Percentiles rank a stretch among this genome's conserved stretches.
Conservation (phyloP, 2,888 invertebrate species). For the Brachylomia viminalis region DNA sequence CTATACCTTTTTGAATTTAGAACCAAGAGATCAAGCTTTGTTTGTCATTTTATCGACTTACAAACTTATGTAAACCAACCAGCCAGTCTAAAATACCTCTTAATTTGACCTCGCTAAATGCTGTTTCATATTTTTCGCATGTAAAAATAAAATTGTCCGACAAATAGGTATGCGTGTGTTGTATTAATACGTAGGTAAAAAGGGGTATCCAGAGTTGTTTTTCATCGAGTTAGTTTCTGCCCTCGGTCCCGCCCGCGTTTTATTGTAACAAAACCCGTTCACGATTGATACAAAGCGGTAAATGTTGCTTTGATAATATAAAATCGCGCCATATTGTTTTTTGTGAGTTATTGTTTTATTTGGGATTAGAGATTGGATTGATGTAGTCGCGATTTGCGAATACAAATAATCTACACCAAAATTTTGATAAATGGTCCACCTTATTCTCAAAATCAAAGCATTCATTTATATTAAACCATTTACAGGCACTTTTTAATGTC, state of each 20-base stretch:
- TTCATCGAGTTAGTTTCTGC: conserved; percentile 72
- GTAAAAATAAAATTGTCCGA: conserved; percentile 57
- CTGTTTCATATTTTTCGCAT: conserved; percentile 44
- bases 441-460: too few relatives aligned
- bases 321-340: conserved; percentile 58
- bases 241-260: conserved; percentile 61
- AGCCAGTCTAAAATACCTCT: conserved; percentile 44
- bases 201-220: conserved; percentile 70
- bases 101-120: conserved; percentile 53
- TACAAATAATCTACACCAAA: too few relatives aligned
- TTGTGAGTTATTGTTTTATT: conserved; percentile 30
- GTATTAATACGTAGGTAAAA: conserved; percentile 72
- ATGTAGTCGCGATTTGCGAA: neutral
- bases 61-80: conserved; percentile 68
- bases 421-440: too few relatives aligned
- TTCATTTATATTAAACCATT: too few relatives aligned
- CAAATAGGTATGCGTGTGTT: conserved; percentile 67
- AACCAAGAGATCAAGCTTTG: conserved; percentile 65
- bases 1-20: conserved; percentile 56
- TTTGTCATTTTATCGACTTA: conserved; percentile 74
- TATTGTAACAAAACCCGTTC: conserved; percentile 58
- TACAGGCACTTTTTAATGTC: too few relatives aligned
- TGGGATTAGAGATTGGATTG: neutral
- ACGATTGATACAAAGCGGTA: conserved; percentile 53
- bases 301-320: conserved; percentile 52